phyloP scores from a whole-genome alignment of 2,888 invertebrate species.

The Clistopyga incitator region DNA sequence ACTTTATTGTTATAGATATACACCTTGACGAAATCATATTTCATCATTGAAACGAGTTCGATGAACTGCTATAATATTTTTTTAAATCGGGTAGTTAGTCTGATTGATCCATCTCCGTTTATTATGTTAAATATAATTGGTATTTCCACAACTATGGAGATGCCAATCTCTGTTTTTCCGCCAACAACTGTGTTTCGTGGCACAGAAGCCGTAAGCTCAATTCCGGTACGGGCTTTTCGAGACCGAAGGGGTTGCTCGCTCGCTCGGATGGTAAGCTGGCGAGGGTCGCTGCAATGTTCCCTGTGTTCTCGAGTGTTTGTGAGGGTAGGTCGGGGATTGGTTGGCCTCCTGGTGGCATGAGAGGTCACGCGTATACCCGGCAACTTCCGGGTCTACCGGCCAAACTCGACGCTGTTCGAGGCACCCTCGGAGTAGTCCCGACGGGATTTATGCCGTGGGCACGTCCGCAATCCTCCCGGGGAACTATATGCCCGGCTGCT shows the following conservation, averaged over 20 bases:
- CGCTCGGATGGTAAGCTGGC: constrained; percentile 17
- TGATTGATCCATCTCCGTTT: neutral
- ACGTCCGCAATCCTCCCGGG: constrained; percentile 51
- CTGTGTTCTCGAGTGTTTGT: constrained; percentile 43
- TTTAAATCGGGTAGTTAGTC: neutral
- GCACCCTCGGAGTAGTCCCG: constrained; percentile 33
- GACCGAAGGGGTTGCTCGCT: constrained; percentile 7
- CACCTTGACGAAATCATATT: neutral
- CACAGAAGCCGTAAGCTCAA: constrained; percentile 4
- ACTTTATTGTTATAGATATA: neutral
- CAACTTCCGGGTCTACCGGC: constrained; percentile 50
- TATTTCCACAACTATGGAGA: neutral
- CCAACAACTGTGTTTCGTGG: neutral
- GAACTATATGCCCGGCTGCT: constrained; percentile 9
- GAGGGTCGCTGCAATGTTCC: constrained; percentile 34
- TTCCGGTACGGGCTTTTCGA: constrained; percentile 28
- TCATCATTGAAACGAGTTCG: neutral
- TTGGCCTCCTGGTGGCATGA: constrained; percentile 36
- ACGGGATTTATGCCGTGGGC: constrained; percentile 56
- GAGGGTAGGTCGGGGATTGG: constrained; percentile 47
- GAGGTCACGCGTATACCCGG: constrained; percentile 51
- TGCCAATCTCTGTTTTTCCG: neutral
- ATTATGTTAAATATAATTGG: neutral
- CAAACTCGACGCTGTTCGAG: constrained; percentile 32
- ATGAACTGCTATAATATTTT: neutral